A percentile compares a stretch with the other conserved stretches of the same genome.
Evolutionary conservation across 1,140 invertebrate species (phyloP).

Genomic region (Bombus sibiricus): DNA sequence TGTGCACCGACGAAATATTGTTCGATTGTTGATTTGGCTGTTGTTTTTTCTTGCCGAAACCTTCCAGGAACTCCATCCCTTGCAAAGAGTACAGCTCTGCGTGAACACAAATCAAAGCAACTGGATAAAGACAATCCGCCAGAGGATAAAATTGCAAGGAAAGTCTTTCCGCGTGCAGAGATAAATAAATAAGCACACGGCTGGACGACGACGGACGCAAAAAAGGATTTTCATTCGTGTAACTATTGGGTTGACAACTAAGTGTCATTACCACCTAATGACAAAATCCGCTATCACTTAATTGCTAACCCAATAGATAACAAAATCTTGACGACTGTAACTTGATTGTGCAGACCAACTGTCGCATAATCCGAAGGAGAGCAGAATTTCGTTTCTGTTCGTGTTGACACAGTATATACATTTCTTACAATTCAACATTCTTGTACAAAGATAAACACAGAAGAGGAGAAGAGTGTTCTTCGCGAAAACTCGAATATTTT

Average conservation of each 20-base stretch:
- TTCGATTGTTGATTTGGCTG: constrained; percentile 71
- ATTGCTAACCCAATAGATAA: neutral
- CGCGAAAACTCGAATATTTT: neutral
- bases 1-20: constrained; percentile 75
- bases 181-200: constrained; percentile 1
- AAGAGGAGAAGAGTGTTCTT: neutral
- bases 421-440: neutral
- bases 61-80: constrained; percentile 82
- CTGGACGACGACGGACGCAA: neutral
- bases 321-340: neutral
- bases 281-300: no score
- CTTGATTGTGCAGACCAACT: no score
- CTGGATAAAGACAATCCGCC: constrained; percentile 49
- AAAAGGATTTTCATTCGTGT: neutral
- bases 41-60: constrained; percentile 81
- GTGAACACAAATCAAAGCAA: constrained; percentile 67
- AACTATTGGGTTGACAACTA: no score
- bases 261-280: no score
- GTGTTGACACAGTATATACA: no score
- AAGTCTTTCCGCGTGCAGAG: neutral
- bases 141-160: neutral
- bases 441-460: neutral
- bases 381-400: neutral
- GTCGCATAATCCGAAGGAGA: neutral
- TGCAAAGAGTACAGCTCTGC: constrained; percentile 79